Evolutionary conservation across 1,140 invertebrate genomes (phyloP).

Genomic region (Neodiprion lecontei): DNA sequence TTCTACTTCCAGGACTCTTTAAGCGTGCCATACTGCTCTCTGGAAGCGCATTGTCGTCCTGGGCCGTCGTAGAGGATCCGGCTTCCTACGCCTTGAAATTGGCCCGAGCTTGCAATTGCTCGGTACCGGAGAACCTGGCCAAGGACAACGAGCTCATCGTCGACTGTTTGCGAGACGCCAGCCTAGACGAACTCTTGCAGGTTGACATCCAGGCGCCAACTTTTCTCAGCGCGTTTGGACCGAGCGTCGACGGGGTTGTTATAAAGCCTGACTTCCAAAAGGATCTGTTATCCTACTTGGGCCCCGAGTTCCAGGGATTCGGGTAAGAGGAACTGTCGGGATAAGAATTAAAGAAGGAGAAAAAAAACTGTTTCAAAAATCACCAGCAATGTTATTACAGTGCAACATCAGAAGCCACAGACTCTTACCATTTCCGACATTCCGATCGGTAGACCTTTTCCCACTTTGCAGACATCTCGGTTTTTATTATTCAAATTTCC

Average conservation of each 20-base stretch:
- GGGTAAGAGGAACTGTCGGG: conserved; percentile 58
- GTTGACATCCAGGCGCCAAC: conserved; percentile 83
- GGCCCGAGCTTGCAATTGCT: conserved; percentile 86
- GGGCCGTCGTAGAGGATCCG: conserved; percentile 92
- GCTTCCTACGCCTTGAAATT: conserved; percentile 84
- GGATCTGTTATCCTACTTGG: conserved; percentile 74
- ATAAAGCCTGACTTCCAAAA: conserved; percentile 82
- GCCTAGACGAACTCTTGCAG: conserved; percentile 78
- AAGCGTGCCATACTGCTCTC: conserved; percentile 89
- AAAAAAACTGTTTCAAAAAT: conserved; percentile 53
- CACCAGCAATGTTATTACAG: conserved; percentile 57
- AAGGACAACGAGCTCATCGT: conserved; percentile 82
- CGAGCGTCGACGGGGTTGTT: conserved; percentile 86
- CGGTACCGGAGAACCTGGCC: conserved; percentile 77
- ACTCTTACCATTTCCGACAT: too few relatives aligned
- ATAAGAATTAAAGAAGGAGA: conserved; percentile 67
- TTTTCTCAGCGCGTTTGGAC: conserved; percentile 85
- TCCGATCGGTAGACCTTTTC: too few relatives aligned
- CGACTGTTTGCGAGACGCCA: conserved; percentile 79
- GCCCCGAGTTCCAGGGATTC: conserved; percentile 73
- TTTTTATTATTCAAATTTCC: too few relatives aligned
- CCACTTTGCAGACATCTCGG: too few relatives aligned
- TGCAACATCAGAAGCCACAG: conserved; percentile 23
- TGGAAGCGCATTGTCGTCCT: conserved; percentile 91
- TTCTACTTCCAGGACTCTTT: conserved; percentile 74